These are phyloP conservation scores for Syrmaticus mikado DNA, from an alignment of 2,113 vertebrate genomes.

Conservation along the genomic window DNA sequence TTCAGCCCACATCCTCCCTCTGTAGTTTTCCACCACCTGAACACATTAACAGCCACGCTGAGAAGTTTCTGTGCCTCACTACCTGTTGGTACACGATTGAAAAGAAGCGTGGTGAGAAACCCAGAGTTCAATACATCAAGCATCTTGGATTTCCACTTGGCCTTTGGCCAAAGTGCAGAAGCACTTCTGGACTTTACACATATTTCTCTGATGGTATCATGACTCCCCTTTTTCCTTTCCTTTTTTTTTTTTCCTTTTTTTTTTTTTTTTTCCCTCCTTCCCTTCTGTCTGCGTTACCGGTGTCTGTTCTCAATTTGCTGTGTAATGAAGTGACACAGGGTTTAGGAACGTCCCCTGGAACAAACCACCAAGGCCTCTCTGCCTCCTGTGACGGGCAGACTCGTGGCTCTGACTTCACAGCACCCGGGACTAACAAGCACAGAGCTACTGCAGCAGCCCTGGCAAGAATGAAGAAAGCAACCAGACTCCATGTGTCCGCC, in stretches of 20 bases:
- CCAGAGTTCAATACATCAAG: neutral
- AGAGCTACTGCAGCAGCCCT: conserved; percentile 3
- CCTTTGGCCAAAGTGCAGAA: neutral
- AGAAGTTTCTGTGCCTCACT: neutral
- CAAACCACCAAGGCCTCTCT: neutral
- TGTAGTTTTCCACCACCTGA: conserved; percentile 46
- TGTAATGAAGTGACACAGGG: neutral
- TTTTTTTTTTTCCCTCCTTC: neutral
- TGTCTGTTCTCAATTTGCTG: conserved; percentile 13
- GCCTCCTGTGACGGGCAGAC: neutral
- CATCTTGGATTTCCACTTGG: conserved; percentile 4
- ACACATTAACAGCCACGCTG: neutral
- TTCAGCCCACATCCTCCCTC: neutral
- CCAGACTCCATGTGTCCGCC: neutral
- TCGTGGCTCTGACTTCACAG: neutral
- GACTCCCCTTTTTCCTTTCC: neutral
- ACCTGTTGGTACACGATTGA: conserved; percentile 31
- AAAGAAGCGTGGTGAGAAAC: conserved; percentile 37
- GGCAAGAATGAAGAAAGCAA: conserved; percentile 2
- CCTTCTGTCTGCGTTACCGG: neutral
- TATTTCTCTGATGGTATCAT: neutral
- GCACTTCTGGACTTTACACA: neutral
- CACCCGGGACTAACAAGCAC: neutral
- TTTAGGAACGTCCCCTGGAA: neutral
- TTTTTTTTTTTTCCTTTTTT: too few relatives aligned